phyloP scores from a whole-genome alignment of 2,797 vertebrate species.

The Trachops cirrhosus region DNA sequence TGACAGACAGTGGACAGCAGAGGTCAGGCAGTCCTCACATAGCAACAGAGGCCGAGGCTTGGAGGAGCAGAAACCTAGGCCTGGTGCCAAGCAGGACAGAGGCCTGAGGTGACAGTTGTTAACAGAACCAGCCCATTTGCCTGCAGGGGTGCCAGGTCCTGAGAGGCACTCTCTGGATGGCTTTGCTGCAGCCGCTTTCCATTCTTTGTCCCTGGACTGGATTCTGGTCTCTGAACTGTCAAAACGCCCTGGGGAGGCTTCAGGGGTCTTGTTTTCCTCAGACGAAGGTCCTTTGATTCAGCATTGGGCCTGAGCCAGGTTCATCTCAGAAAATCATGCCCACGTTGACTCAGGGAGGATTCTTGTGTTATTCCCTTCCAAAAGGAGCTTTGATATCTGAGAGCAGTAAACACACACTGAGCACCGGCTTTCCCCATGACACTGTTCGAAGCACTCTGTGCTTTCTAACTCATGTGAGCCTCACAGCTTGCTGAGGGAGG shows the following conservation, averaged over 20 bases:
- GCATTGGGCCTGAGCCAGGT: neutral
- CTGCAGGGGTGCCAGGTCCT: neutral
- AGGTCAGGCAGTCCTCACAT: neutral
- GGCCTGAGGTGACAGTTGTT: neutral
- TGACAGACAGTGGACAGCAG: slow-evolving; percentile 51
- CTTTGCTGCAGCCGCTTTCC: neutral
- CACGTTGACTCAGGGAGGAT: neutral
- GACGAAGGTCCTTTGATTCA: neutral
- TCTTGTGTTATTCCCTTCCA: neutral
- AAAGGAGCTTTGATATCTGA: neutral
- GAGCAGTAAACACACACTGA: neutral
- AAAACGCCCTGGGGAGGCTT: neutral
- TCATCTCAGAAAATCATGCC: neutral
- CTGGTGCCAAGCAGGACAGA: neutral
- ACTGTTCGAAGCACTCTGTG: neutral
- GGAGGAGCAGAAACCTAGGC: neutral
- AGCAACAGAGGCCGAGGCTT: neutral
- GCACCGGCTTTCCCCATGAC: neutral
- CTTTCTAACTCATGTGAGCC: neutral
- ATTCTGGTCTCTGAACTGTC: neutral
- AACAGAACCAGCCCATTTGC: neutral
- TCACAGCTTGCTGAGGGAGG: neutral
- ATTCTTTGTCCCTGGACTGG: neutral
- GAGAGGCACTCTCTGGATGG: neutral
- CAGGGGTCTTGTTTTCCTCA: neutral